Evolutionary conservation across 2,888 invertebrate genomes (phyloP).

Genomic region (Hylaea fasciaria): DNA sequence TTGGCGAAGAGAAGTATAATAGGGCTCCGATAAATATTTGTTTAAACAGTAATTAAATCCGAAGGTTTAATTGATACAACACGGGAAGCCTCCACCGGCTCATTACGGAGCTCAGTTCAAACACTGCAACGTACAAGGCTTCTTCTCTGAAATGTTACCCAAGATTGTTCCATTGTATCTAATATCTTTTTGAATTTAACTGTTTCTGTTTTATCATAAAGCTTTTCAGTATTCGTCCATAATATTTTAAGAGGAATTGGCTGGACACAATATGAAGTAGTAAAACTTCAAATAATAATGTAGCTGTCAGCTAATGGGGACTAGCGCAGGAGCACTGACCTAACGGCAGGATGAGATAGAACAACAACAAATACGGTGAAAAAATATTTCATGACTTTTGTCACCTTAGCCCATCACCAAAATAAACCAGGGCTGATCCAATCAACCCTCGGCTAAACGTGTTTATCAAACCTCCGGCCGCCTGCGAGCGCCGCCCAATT

Average conservation of each 20-base stretch:
- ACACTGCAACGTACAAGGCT: no score
- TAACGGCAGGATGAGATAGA: no score
- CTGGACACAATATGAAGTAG: no score
- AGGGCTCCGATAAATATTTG: constrained; percentile 11
- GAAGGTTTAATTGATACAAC: constrained; percentile 5
- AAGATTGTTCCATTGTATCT: no score
- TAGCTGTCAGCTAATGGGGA: no score
- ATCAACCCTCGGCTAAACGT: constrained; percentile 10
- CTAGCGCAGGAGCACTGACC: no score
- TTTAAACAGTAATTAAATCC: constrained; percentile 13
- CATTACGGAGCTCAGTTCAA: neutral
- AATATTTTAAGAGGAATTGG: neutral
- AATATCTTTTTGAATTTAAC: no score
- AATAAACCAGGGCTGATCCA: constrained; percentile 12
- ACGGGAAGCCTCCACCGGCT: neutral
- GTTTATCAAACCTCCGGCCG: constrained; percentile 5
- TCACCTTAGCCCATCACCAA: neutral
- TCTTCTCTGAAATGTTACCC: no score
- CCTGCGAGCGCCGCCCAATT: constrained; percentile 8
- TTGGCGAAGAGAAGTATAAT: neutral
- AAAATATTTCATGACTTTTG: neutral
- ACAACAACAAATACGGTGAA: neutral
- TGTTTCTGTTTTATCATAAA: no score
- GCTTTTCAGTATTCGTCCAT: no score
- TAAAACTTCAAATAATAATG: neutral